phyloP scores from a whole-genome alignment of 1,140 invertebrate genomes.

The Heliconius hewitsoni region DNA sequence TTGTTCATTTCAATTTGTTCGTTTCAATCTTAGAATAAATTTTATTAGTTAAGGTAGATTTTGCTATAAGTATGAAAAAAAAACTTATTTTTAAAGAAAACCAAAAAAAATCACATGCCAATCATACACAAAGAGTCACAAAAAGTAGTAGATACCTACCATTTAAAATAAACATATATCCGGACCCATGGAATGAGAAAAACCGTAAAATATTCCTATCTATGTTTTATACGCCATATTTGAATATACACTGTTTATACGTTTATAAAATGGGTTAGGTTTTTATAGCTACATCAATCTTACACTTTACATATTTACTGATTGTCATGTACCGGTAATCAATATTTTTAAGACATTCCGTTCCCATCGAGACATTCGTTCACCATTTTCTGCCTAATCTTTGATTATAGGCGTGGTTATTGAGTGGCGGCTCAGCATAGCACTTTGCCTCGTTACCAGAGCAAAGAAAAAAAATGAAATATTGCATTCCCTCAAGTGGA shows the following conservation, averaged over 20 bases:
- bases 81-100: too few species aligned
- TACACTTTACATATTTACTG: background rate
- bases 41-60: too few species aligned
- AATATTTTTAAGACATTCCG: too few species aligned
- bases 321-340: too few species aligned
- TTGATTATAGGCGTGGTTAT: too few species aligned
- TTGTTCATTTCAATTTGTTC: too few species aligned
- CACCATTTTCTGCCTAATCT: too few species aligned
- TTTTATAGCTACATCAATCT: background rate
- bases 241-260: background rate
- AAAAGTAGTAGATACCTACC: background rate
- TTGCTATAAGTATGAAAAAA: too few species aligned
- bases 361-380: too few species aligned
- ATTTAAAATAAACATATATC: background rate
- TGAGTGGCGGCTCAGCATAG: background rate
- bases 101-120: background rate
- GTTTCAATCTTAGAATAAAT: too few species aligned
- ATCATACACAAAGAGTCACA: background rate
- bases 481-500: background rate
- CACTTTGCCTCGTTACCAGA: background rate
- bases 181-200: background rate
- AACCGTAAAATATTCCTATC: conserved; percentile 9
- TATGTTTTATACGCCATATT: background rate
- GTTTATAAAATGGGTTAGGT: background rate
- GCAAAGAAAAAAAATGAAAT: background rate